Percentiles rank a stretch among this genome's conserved stretches.
phyloP scores from a whole-genome alignment of 2,113 vertebrate species.

The Mormoops blainvillei region DNA sequence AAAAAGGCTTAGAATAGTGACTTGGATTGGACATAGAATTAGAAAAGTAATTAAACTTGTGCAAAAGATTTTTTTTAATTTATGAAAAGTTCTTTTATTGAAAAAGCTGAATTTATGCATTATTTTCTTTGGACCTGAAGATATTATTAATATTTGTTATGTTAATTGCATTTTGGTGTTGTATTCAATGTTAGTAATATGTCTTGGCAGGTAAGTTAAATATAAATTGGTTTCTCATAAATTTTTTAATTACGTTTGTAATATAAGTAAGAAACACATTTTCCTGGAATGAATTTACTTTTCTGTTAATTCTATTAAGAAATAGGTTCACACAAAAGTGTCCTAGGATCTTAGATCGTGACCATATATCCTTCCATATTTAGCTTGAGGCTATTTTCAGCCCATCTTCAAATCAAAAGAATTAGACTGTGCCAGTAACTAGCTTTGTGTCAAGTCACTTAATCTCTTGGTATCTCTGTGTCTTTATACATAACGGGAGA shows the following conservation, averaged over 20 bases:
- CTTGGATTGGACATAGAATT: neutral
- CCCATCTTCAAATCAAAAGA: constrained; percentile 13
- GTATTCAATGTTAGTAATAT: neutral
- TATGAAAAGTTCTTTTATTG: constrained; percentile 6
- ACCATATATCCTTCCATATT: neutral
- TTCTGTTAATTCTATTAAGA: neutral
- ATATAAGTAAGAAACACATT: neutral
- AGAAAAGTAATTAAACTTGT: constrained; percentile 37
- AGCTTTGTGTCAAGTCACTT: neutral
- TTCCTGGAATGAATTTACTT: neutral
- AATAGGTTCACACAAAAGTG: neutral
- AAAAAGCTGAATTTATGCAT: constrained; percentile 8
- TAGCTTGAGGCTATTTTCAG: neutral
- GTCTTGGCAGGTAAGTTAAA: constrained; percentile 41
- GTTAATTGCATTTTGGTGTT: constrained; percentile 29
- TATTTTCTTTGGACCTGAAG: neutral
- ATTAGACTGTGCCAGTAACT: neutral
- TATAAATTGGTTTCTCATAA: constrained; percentile 4
- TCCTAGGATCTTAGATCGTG: neutral
- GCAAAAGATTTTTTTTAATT: constrained; percentile 10
- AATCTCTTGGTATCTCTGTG: neutral
- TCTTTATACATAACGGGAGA: neutral
- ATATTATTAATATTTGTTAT: neutral
- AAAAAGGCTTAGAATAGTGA: neutral
- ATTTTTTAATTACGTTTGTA: constrained; percentile 25